Evolutionary conservation across 2,888 invertebrate species (phyloP), one percentile per base, ranked within the genome.

Genomic region (Leptothorax acervorum): DNA sequence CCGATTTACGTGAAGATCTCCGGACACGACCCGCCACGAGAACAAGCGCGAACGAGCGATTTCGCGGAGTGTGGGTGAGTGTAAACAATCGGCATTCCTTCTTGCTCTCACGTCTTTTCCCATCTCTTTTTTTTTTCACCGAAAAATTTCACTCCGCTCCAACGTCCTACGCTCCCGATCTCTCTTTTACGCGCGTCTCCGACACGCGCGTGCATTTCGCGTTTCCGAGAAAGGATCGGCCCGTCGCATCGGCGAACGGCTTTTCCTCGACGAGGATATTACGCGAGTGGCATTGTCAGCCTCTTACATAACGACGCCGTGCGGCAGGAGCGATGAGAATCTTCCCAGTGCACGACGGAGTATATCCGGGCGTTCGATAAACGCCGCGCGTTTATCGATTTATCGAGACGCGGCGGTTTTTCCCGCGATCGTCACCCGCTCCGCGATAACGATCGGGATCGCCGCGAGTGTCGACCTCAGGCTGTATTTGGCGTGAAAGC

Each of bases 311-410:
- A 92, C 85, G 76, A 82, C 55, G 78, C 63, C 82, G 89, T 86
- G 88, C 87, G 84, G 88, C 86, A 86, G 88, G 65, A 83, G 82
- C 88, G 89, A 91, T 92, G 92, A 87, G 92, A 92, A 92, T 91
- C 91, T 91, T 92, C 90, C 84, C 91, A 91, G 88, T 88, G 86
- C 83, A 82, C 70, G 74, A 75, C 23, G 35, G 68, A 9, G 57
- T 71, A 63, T 74, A 63, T 75, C 82, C 66, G 65, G 6, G 12
- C 18, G 65, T 55, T 42, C 55, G 42, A 73, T 39, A 35, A 6
- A 48, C 9, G 11, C 35, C 9, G 11, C 35, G 31, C 23, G 73
- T 28, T 57, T 31, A 48, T 57, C 42, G 11, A 55, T 60, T 23
- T 48, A 35, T 9, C 28, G 79, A 62, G 5, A 12, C 31, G 3